A percentile compares a stretch with the other conserved stretches of the same genome.
phyloP scores from a whole-genome alignment of 2,113 vertebrate genomes.

The Coracopsis vasa region DNA sequence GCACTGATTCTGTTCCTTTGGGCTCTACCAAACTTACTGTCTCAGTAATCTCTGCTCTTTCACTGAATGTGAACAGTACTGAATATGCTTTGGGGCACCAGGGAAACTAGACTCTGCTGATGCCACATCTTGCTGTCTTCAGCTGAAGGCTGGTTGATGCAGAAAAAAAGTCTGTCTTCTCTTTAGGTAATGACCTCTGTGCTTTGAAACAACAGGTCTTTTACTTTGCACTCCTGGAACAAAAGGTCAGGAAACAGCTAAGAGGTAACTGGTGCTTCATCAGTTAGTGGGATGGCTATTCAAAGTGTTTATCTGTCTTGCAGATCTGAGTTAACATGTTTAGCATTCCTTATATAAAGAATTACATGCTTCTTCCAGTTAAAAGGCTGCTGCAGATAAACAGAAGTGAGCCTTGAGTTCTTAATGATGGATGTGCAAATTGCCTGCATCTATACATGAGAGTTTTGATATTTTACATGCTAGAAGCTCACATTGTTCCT shows the following conservation, averaged over 20 bases:
- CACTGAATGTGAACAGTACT: not conserved
- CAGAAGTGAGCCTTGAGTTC: not conserved
- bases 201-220: not conserved
- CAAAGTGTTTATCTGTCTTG: not conserved
- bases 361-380: not conserved
- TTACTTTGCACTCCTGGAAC: not conserved
- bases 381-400: not conserved
- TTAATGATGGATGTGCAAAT: not conserved
- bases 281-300: not conserved
- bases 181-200: not conserved
- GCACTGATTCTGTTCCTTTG: not conserved
- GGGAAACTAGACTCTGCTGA: not conserved
- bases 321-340: not conserved
- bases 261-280: not conserved
- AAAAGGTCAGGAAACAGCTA: not conserved
- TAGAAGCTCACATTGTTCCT: not conserved
- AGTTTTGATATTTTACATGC: not conserved
- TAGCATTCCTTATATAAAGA: not conserved
- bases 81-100: not conserved
- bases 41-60: not conserved
- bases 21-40: not conserved
- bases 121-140: not conserved
- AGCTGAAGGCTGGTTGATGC: not conserved
- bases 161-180: not conserved
- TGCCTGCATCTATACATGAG: not conserved